Conservation (phyloP, 1,140 invertebrate genomes). For the Choristoneura fumiferana region DNA sequence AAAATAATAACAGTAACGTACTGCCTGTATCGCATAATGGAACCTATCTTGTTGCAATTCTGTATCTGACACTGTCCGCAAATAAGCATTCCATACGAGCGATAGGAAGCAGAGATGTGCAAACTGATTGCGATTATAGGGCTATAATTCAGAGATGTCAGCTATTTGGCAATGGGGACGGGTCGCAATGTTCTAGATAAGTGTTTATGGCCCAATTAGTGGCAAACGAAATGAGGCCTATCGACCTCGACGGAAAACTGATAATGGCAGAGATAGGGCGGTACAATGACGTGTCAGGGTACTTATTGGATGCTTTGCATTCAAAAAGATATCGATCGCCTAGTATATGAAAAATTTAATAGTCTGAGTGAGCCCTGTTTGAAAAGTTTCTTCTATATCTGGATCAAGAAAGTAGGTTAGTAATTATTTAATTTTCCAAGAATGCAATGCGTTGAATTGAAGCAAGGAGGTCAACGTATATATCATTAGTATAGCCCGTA, state of each 20-base stretch:
- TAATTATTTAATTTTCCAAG: no score
- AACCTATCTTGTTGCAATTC: constrained; percentile 49
- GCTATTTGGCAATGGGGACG: constrained; percentile 49
- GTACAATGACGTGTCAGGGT: constrained; percentile 22
- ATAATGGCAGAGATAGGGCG: constrained; percentile 46
- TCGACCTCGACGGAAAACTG: constrained; percentile 46
- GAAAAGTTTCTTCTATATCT: constrained; percentile 4
- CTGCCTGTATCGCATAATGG: constrained; percentile 39
- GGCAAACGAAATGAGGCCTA: constrained; percentile 58
- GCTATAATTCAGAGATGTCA: constrained; percentile 50
- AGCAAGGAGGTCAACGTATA: no score
- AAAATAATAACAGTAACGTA: constrained; percentile 57
- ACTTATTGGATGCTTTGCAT: constrained; percentile 22
- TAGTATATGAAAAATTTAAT: no score
- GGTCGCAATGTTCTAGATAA: constrained; percentile 59
- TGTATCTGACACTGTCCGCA: constrained; percentile 24
- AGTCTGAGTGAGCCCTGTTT: neutral
- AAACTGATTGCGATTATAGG: constrained; percentile 44
- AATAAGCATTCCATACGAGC: constrained; percentile 24
- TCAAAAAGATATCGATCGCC: constrained; percentile 10
- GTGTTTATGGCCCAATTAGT: constrained; percentile 71
- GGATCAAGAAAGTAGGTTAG: neutral
- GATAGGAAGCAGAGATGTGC: constrained; percentile 24
- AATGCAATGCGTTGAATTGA: no score
- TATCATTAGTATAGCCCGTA: no score